Evolutionary conservation across 2,797 vertebrate species (phyloP).

Genomic region (Gymnopithys bicolor): DNA sequence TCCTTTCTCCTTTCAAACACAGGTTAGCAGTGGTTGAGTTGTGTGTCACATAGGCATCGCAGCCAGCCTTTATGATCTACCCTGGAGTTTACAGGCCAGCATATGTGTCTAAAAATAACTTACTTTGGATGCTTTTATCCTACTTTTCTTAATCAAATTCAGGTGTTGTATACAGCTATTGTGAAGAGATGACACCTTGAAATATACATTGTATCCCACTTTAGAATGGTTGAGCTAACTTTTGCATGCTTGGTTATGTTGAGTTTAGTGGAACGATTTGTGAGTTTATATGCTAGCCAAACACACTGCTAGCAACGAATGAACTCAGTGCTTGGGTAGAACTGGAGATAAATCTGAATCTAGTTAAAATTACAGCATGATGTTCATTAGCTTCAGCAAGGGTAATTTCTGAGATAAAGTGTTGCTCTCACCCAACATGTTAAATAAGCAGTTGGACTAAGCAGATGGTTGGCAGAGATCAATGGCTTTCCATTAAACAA

Average conservation of each 20-base stretch:
- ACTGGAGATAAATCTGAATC: constrained; percentile 58
- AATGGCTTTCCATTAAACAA: constrained; percentile 61
- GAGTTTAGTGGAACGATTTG: not conserved
- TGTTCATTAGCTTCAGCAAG: constrained; percentile 71
- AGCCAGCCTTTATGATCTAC: not conserved
- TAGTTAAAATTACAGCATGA: constrained; percentile 63
- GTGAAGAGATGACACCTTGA: not conserved
- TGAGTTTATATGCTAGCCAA: constrained; percentile 4
- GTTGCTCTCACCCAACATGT: constrained; percentile 44
- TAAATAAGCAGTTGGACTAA: constrained; percentile 70
- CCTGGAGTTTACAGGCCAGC: not conserved
- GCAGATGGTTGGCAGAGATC: constrained; percentile 65
- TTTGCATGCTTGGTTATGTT: not conserved
- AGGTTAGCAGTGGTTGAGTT: not conserved
- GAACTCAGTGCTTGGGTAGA: not conserved
- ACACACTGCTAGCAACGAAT: constrained; percentile 31
- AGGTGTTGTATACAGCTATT: not conserved
- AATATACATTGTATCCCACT: not conserved
- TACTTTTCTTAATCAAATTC: not conserved
- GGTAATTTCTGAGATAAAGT: constrained; percentile 64
- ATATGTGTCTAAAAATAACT: not conserved
- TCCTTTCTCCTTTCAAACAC: not conserved
- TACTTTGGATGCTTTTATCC: too few species aligned
- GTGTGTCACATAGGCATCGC: not conserved
- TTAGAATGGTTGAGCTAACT: not conserved